Conservation (phyloP, 2,113 vertebrate genomes). For the Cheilinus undulatus region DNA sequence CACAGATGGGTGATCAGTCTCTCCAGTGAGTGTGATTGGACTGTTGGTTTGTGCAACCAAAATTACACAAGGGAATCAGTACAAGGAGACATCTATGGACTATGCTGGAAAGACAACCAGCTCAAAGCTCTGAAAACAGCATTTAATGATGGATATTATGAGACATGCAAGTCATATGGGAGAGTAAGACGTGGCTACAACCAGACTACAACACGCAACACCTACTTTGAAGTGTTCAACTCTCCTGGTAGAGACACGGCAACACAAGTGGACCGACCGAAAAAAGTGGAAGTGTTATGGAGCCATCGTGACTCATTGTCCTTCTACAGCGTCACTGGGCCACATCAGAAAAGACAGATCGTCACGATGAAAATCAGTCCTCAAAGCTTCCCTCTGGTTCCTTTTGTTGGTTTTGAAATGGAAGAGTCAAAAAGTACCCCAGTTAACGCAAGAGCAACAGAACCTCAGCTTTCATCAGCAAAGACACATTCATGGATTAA, state of each 20-base stretch:
- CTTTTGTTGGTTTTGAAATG: too few species aligned
- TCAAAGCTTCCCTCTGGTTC: too few species aligned
- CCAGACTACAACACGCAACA: too few species aligned
- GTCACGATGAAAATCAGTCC: neutral
- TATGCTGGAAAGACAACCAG: constrained; percentile 36
- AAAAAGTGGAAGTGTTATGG: neutral
- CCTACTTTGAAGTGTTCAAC: too few species aligned
- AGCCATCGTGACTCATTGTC: neutral
- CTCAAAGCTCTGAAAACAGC: constrained; percentile 25
- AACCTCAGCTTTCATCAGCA: too few species aligned
- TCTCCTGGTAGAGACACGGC: neutral
- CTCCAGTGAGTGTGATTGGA: constrained; percentile 45
- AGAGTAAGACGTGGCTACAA: too few species aligned
- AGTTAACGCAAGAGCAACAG: too few species aligned
- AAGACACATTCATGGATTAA: too few species aligned
- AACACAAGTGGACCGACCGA: too few species aligned
- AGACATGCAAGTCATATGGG: neutral
- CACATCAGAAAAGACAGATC: neutral
- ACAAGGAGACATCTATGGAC: constrained; percentile 23
- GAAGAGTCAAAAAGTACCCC: too few species aligned
- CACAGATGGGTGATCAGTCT: constrained; percentile 60
- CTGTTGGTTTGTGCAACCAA: constrained; percentile 58
- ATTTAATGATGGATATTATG: too few species aligned
- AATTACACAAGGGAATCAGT: neutral
- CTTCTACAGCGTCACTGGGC: neutral